Percentiles rank a stretch among this genome's conserved stretches.
These are phyloP conservation scores for Bombus affinis DNA, from an alignment of 1,140 invertebrate species.

Conservation along the genomic window DNA sequence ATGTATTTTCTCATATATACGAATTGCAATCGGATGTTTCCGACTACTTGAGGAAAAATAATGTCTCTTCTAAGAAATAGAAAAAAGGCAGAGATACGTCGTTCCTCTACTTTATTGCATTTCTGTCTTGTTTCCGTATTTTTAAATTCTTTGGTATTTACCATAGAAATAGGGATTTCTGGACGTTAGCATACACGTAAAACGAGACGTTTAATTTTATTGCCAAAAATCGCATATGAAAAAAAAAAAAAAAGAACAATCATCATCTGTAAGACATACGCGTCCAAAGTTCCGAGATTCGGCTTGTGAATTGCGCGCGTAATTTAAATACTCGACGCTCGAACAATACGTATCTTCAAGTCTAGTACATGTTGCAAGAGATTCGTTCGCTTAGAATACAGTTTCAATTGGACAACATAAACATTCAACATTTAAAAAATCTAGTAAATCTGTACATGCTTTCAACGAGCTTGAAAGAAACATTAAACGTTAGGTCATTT, in stretches of 20 bases:
- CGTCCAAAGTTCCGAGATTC: background rate
- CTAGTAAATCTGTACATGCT: background rate
- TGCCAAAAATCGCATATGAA: background rate
- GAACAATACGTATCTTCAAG: background rate
- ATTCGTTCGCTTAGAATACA: background rate
- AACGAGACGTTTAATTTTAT: background rate
- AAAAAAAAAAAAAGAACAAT: background rate
- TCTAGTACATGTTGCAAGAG: no score
- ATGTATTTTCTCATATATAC: no score
- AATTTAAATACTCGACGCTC: background rate
- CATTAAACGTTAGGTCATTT: slow-evolving; percentile 7
- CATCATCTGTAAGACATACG: no score
- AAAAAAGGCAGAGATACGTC: no score
- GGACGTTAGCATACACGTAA: background rate
- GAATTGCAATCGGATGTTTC: no score
- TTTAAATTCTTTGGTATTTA: background rate
- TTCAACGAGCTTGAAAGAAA: slow-evolving; percentile 6
- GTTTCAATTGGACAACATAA: background rate
- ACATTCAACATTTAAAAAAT: slow-evolving; percentile 17
- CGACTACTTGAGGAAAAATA: no score
- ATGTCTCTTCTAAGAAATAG: no score
- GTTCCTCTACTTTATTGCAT: no score
- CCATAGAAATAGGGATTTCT: background rate
- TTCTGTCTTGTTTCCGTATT: background rate
- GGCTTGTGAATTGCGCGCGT: background rate